Percentiles rank a stretch among this genome's conserved stretches.
Evolutionary conservation across 2,113 vertebrate species (phyloP).

Genomic region (Australoheros scitulus): DNA sequence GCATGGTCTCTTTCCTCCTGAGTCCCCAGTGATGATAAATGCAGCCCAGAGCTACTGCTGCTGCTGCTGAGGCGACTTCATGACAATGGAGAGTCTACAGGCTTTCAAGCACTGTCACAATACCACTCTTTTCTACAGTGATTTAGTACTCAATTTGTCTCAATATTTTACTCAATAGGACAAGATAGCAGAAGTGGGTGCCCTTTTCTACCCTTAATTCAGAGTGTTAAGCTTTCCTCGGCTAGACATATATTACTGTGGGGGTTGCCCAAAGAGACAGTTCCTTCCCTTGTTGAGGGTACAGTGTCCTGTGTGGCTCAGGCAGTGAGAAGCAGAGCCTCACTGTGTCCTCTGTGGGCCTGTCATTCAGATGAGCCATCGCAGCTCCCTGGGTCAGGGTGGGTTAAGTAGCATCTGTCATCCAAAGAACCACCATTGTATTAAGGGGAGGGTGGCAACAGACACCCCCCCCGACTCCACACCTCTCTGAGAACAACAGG

Average conservation of each 20-base stretch:
- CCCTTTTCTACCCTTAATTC: conserved; percentile 64
- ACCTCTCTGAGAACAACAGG: conserved; percentile 74
- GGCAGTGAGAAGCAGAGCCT: conserved; percentile 33
- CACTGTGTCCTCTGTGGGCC: conserved; percentile 57
- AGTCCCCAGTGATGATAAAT: conserved; percentile 64
- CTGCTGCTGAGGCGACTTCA: conserved; percentile 53
- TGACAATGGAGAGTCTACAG: conserved; percentile 63
- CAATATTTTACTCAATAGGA: conserved; percentile 71
- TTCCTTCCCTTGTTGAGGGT: conserved; percentile 53
- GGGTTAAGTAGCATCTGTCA: conserved; percentile 82
- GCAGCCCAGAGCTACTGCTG: conserved; percentile 57
- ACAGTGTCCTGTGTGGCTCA: conserved; percentile 47
- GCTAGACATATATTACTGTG: conserved; percentile 57
- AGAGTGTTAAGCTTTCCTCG: conserved; percentile 59
- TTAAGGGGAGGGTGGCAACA: conserved; percentile 53
- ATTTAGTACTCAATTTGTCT: conserved; percentile 76
- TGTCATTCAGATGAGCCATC: conserved; percentile 74
- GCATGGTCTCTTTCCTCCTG: conserved; percentile 45
- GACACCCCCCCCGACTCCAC: conserved; percentile 25
- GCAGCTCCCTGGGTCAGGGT: conserved; percentile 64
- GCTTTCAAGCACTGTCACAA: conserved; percentile 65
- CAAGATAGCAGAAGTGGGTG: conserved; percentile 65
- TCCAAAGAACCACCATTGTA: conserved; percentile 74
- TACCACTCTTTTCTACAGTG: conserved; percentile 58
- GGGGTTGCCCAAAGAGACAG: conserved; percentile 63